Evolutionary conservation across 2,888 invertebrate species (phyloP), one percentile per base, ranked within the genome.

Genomic region (Brachylomia viminalis): DNA sequence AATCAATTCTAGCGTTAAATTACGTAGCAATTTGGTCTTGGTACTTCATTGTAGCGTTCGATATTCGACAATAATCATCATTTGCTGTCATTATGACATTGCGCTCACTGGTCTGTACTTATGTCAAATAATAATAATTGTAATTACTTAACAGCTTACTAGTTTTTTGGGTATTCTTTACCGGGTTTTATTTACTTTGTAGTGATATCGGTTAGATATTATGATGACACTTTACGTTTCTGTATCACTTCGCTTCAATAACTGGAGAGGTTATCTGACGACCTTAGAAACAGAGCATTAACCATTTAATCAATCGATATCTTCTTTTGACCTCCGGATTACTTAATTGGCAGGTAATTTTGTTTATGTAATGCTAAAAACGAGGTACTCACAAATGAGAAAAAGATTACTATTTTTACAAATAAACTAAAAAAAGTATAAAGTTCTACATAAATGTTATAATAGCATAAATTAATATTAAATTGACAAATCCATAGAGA

Each of bases 301-400:
- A 68, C 52, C 15, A 68, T 68, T 76, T 30, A 27, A 17, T 27
- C 0, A 78, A 69, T 79, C 17, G 15, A 61, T 30, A n/a, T 54
- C 15, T 79, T 61, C 33, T 52, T 54, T 69, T 61, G 45, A 79
- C 23, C 23, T 69, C 13, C 0, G 5, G 3, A 17, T 67, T 3
- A 15, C 17, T 61, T 52, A 27, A 45, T 45, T 15, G 11, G 10
- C 20, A n/a, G 42, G 17, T 33, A 8, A 23, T 20, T 72, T n/a
- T 6, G 42, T 70, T 30, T 2, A 38, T 1, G 11, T 49, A 38
- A 49, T 20, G 7, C 0, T 6, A 7, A 15, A n/a, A n/a, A n/a
- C n/a, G n/a, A n/a, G n/a, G n/a, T n/a, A n/a, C n/a, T n/a, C n/a
- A n/a, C n/a, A n/a, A n/a, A n/a, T n/a, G n/a, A n/a, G n/a, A n/a